phyloP scores from a whole-genome alignment of 2,888 invertebrate genomes.

The Bembecia ichneumoniformis region DNA sequence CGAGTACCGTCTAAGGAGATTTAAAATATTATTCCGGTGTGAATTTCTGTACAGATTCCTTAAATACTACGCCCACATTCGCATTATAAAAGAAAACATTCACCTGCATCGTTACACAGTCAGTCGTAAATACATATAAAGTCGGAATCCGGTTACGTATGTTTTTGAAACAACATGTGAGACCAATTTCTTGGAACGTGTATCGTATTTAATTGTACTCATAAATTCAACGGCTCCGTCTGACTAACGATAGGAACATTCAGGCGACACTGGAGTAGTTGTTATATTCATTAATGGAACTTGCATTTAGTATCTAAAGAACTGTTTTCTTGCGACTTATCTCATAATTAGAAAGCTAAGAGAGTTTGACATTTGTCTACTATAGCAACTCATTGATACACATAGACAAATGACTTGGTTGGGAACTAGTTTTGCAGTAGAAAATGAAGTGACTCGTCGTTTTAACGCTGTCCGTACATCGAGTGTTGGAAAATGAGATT shows the following conservation, averaged over 20 bases:
- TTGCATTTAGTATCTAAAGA: conserved; percentile 16
- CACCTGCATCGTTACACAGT: background rate
- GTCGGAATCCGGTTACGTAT: conserved; percentile 19
- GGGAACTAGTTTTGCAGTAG: background rate
- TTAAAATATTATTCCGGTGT: conserved; percentile 12
- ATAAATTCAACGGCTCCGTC: conserved; percentile 30
- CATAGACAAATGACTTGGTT: conserved; percentile 8
- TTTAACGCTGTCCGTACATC: background rate
- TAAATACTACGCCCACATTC: background rate
- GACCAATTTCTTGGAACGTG: conserved; percentile 19
- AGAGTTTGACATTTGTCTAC: conserved; percentile 23
- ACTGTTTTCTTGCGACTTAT: conserved; percentile 31
- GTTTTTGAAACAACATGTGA: conserved; percentile 16
- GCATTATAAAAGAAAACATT: background rate
- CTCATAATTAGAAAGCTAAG: conserved; percentile 45
- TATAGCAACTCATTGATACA: conserved; percentile 36
- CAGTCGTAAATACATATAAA: background rate
- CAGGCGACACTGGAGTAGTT: conserved; percentile 21
- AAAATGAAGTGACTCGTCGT: background rate
- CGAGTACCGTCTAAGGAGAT: conserved; percentile 28
- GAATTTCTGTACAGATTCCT: conserved; percentile 20
- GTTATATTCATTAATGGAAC: conserved; percentile 26
- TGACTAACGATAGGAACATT: conserved; percentile 16
- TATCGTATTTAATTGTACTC: conserved; percentile 26
- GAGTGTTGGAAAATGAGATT: background rate